These are phyloP conservation scores for Argyresthia albistria DNA, from an alignment of 2,888 invertebrate genomes.

Conservation along the genomic window DNA sequence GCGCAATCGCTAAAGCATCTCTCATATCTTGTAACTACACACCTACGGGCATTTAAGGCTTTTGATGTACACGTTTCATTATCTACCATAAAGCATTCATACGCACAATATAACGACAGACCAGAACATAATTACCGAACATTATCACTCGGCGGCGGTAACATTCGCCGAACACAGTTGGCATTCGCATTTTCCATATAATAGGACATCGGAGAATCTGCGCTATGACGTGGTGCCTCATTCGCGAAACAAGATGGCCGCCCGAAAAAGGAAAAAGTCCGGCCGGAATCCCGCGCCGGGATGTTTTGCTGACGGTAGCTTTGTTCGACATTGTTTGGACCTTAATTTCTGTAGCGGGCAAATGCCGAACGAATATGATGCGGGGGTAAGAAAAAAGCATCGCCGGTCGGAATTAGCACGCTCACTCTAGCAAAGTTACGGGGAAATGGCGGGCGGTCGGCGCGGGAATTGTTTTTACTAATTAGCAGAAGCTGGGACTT, in stretches of 20 bases:
- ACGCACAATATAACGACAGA: not conserved
- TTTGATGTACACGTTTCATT: too few species aligned
- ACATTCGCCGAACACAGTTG: conserved; percentile 33
- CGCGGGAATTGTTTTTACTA: conserved; percentile 68
- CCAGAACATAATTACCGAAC: conserved; percentile 2
- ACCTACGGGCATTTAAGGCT: too few species aligned
- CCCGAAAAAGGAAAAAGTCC: conserved; percentile 60
- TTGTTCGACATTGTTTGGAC: conserved; percentile 69
- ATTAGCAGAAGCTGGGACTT: conserved; percentile 57
- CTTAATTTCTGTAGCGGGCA: conserved; percentile 70
- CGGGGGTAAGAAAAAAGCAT: conserved; percentile 63
- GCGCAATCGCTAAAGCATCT: too few species aligned
- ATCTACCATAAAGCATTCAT: too few species aligned
- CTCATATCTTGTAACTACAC: too few species aligned
- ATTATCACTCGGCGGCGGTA: conserved; percentile 14
- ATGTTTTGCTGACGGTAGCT: conserved; percentile 71
- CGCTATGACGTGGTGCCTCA: conserved; percentile 68
- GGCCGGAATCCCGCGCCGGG: conserved; percentile 59
- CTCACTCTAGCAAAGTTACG: conserved; percentile 62
- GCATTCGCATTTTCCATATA: conserved; percentile 41
- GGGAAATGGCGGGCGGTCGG: conserved; percentile 69
- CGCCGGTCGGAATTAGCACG: conserved; percentile 66
- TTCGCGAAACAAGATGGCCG: conserved; percentile 57
- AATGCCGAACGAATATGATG: conserved; percentile 67
- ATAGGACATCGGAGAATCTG: conserved; percentile 62